Conservation (phyloP, 2,888 invertebrate genomes). For the Prenolepis imparis region DNA sequence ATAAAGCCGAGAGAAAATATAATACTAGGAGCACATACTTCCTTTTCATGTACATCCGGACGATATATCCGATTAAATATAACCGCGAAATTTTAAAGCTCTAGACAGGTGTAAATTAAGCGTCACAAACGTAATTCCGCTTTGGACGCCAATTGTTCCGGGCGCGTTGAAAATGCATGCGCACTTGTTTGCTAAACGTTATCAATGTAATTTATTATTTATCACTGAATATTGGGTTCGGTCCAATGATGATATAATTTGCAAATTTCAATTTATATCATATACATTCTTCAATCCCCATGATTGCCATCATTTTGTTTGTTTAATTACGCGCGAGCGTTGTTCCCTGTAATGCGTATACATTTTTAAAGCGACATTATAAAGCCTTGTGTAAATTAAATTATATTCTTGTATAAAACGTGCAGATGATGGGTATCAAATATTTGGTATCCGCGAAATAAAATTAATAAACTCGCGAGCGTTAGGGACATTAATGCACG, state of each 20-base stretch:
- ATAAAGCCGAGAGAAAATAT: conserved; percentile 20
- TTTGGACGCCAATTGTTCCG: conserved; percentile 52
- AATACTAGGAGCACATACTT: conserved; percentile 6
- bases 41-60: conserved; percentile 24
- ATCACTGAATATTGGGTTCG: conserved; percentile 53
- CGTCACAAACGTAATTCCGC: conserved; percentile 57
- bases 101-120: conserved; percentile 57
- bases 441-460: conserved; percentile 18
- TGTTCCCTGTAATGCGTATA: conserved; percentile 47
- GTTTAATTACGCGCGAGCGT: conserved; percentile 48
- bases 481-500: conserved; percentile 20
- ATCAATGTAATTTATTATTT: conserved; percentile 57
- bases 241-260: conserved; percentile 56
- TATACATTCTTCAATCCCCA: conserved; percentile 53
- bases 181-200: conserved; percentile 53
- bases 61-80: conserved; percentile 49
- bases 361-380: conserved; percentile 48
- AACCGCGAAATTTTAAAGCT: conserved; percentile 54
- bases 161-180: conserved; percentile 52
- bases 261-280: conserved; percentile 57
- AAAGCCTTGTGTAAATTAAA: conserved; percentile 52
- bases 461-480: conserved; percentile 33
- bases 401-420: conserved; percentile 44
- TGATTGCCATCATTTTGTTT: conserved; percentile 57
- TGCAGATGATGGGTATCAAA: not conserved